Evolutionary conservation across 2,888 invertebrate species (phyloP).

Genomic region (Calameuta filiformis): DNA sequence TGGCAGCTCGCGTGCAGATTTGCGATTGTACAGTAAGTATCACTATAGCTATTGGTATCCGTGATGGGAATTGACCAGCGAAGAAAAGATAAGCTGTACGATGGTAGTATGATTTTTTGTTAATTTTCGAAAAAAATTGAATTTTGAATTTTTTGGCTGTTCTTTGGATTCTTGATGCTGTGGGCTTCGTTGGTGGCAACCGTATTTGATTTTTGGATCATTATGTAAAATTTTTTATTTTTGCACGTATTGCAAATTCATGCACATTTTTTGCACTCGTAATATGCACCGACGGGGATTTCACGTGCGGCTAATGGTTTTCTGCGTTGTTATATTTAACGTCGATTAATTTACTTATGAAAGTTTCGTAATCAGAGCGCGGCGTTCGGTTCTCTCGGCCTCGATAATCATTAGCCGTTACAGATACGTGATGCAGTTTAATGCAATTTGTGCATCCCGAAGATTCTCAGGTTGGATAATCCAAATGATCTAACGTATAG

Average conservation of each 20-base stretch:
- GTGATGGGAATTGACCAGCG: no score
- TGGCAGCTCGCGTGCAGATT: no score
- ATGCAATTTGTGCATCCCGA: conserved; percentile 36
- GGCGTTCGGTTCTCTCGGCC: conserved; percentile 20
- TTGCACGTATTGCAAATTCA: background rate
- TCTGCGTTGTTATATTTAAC: background rate
- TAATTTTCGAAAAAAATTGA: background rate
- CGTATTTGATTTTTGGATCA: background rate
- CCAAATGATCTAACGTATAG: no score
- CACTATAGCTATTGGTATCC: background rate
- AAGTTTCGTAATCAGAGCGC: conserved; percentile 53
- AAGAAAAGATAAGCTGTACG: background rate
- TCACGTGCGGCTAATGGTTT: background rate
- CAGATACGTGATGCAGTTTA: background rate
- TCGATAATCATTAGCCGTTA: conserved; percentile 22
- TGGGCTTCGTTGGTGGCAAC: no score
- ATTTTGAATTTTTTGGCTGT: background rate
- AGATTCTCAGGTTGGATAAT: background rate
- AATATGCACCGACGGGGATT: background rate
- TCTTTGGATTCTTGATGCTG: no score
- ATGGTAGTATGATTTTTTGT: background rate
- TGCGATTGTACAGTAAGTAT: no score
- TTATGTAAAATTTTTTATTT: background rate
- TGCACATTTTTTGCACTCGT: background rate
- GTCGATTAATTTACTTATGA: conserved; percentile 51